Conservation (phyloP, 2,797 vertebrate species). For the Darevskia nairensis region DNA sequence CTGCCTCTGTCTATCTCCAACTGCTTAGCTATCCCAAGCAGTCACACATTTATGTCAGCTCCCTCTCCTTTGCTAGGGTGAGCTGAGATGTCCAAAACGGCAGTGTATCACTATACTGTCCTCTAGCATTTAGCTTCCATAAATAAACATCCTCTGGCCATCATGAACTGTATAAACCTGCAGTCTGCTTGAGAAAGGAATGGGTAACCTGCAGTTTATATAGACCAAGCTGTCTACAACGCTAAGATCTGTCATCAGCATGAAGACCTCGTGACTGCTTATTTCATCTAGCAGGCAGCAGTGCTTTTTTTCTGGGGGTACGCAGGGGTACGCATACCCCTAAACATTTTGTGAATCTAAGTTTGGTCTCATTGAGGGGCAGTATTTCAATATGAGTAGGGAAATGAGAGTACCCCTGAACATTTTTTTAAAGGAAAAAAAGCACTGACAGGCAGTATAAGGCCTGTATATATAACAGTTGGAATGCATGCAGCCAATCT, state of each 20-base stretch:
- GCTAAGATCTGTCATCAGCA: background rate
- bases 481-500: background rate
- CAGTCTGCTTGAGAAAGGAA: background rate
- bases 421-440: too few relatives aligned
- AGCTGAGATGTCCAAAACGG: too few relatives aligned
- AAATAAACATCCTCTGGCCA: background rate
- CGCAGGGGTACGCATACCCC: too few relatives aligned
- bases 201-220: background rate
- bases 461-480: background rate
- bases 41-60: background rate
- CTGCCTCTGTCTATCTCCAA: background rate
- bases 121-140: background rate
- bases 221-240: background rate
- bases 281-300: background rate
- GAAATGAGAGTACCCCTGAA: too few relatives aligned
- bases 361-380: too few relatives aligned
- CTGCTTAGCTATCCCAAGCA: background rate
- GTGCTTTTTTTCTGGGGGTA: too few relatives aligned
- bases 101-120: background rate
- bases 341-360: too few relatives aligned
- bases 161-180: background rate
- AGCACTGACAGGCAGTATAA: background rate
- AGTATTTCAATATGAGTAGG: too few relatives aligned
- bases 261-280: background rate
- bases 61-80: background rate